phyloP scores from a whole-genome alignment of 2,113 vertebrate species.

The Odontesthes bonariensis region DNA sequence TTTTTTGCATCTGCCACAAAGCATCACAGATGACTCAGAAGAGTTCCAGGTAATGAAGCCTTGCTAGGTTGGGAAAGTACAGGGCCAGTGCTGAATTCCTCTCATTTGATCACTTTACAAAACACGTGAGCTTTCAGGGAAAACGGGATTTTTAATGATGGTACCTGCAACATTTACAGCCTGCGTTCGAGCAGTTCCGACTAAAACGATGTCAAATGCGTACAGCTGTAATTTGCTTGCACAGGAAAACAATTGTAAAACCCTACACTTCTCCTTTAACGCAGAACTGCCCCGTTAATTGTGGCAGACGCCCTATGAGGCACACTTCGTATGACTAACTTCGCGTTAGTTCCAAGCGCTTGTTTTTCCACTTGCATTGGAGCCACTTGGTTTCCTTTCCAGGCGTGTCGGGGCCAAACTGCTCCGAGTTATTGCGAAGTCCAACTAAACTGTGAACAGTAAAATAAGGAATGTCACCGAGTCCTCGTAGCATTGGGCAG shows the following conservation, averaged over 20 bases:
- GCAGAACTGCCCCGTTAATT: slow-evolving; percentile 1
- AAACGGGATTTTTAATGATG: neutral
- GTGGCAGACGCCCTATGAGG: neutral
- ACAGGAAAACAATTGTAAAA: too few relatives aligned
- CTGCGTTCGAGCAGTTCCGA: neutral
- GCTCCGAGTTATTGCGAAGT: neutral
- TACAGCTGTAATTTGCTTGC: neutral
- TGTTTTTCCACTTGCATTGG: neutral
- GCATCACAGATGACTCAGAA: slow-evolving; percentile 17
- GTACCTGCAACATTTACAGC: neutral
- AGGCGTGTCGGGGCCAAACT: too few relatives aligned
- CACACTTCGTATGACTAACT: neutral
- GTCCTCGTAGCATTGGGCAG: neutral
- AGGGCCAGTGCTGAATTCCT: neutral
- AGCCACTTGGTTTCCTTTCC: too few relatives aligned
- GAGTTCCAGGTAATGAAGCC: neutral
- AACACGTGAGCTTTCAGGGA: neutral
- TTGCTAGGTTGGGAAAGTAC: slow-evolving; percentile 15
- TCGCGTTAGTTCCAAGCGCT: neutral
- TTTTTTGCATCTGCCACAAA: slow-evolving; percentile 29
- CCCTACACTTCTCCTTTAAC: neutral
- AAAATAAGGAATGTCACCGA: neutral
- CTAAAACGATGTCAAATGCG: slow-evolving; percentile 11
- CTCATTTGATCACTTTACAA: neutral
- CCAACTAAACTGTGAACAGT: neutral